A percentile compares a stretch with the other conserved stretches of the same genome.
These are phyloP conservation scores for Ectropis crepuscularia DNA, from an alignment of 2,888 invertebrate species.

Conservation along the genomic window DNA sequence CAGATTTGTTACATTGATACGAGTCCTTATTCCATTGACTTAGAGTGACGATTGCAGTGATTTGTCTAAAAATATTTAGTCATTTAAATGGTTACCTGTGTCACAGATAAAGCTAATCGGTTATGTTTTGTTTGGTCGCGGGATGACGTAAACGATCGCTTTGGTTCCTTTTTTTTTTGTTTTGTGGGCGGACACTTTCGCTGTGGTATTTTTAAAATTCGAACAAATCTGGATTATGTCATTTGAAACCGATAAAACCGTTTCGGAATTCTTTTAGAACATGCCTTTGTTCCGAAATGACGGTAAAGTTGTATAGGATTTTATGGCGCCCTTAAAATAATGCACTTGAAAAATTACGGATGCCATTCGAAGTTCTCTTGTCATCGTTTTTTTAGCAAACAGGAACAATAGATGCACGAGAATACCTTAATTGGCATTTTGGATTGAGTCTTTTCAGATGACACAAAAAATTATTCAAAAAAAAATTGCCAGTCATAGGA, in stretches of 20 bases:
- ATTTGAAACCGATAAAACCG: constrained; percentile 45
- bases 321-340: constrained; percentile 35
- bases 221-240: constrained; percentile 55
- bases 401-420: too few relatives aligned
- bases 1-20: constrained; percentile 37
- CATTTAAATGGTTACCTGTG: constrained; percentile 74
- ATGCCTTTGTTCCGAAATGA: constrained; percentile 42
- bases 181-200: constrained; percentile 57
- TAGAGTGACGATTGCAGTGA: constrained; percentile 32
- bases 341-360: background rate
- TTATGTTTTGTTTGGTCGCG: constrained; percentile 72
- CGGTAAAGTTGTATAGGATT: constrained; percentile 20
- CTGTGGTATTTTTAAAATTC: constrained; percentile 40
- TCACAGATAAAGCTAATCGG: constrained; percentile 75
- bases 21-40: constrained; percentile 40
- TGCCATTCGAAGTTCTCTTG: background rate
- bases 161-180: constrained; percentile 44
- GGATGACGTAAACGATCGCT: constrained; percentile 59
- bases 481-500: too few relatives aligned
- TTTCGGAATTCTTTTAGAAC: constrained; percentile 43
- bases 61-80: constrained; percentile 57
- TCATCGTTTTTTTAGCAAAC: too few relatives aligned
- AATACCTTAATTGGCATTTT: too few relatives aligned
- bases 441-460: too few relatives aligned
- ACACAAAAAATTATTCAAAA: too few relatives aligned